phyloP scores from a whole-genome alignment of 30 jellyfish, hydroid and myxozoan species.

The Hydractinia echinata region DNA sequence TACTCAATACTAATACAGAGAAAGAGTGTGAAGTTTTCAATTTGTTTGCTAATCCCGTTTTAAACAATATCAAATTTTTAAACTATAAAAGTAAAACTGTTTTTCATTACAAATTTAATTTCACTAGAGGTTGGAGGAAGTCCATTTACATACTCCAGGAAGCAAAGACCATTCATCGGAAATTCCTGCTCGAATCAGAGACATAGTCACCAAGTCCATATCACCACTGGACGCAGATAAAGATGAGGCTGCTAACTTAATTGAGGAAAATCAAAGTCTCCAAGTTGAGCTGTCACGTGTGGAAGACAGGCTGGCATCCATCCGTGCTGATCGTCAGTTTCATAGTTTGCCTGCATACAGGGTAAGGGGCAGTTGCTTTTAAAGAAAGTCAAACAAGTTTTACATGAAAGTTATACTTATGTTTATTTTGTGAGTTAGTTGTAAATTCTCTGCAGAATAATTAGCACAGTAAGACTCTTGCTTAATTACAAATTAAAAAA shows the following conservation, averaged over 20 bases:
- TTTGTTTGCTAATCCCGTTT: background rate
- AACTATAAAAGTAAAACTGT: background rate
- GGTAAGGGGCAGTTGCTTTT: no score
- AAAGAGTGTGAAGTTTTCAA: background rate
- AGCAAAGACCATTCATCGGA: slow-evolving; percentile 20
- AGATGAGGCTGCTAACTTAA: slow-evolving; percentile 38
- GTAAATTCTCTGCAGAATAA: no score
- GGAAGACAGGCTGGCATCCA: slow-evolving; percentile 76
- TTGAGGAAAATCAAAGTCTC: slow-evolving; percentile 62
- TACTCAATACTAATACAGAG: no score
- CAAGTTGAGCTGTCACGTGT: slow-evolving; percentile 60
- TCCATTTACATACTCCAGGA: slow-evolving; percentile 7
- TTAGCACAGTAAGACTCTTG: no score
- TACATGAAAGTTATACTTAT: background rate
- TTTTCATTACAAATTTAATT: background rate
- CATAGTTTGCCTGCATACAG: slow-evolving; percentile 55
- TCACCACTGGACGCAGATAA: slow-evolving; percentile 48
- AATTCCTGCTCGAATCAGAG: slow-evolving; percentile 84
- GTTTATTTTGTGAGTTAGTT: no score
- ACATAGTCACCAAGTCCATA: slow-evolving; percentile 76
- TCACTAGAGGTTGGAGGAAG: slow-evolving; percentile 33
- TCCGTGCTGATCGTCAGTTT: slow-evolving; percentile 75
- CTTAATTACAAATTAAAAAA: no score
- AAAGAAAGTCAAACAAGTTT: slow-evolving; percentile 15
- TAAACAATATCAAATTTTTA: background rate